Percentiles rank a stretch among this genome's conserved stretches.
Evolutionary conservation across 2,888 invertebrate genomes (phyloP).

Genomic region (Eupsilia transversa): DNA sequence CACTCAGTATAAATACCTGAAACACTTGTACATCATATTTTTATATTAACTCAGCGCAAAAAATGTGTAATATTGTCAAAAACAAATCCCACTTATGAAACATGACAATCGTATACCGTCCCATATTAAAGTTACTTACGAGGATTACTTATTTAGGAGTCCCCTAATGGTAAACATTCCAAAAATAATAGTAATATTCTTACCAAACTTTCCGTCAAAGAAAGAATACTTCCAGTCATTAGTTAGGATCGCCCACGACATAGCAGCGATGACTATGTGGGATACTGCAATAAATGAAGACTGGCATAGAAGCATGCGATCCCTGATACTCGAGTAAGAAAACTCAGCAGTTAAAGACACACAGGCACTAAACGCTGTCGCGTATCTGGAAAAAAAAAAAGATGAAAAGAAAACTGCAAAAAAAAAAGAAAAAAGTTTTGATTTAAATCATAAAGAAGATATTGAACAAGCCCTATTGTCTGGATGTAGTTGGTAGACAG

Average conservation of each 20-base stretch:
- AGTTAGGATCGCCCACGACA: slow-evolving; percentile 80
- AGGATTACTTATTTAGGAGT: too few species aligned
- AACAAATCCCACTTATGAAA: not conserved
- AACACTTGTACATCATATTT: not conserved
- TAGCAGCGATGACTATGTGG: slow-evolving; percentile 74
- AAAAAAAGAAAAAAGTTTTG: not conserved
- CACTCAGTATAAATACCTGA: not conserved
- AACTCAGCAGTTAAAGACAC: slow-evolving; percentile 80
- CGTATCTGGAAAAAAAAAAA: slow-evolving; percentile 74
- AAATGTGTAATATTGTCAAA: not conserved
- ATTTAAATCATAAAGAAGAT: not conserved
- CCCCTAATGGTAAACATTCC: not conserved
- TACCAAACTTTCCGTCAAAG: slow-evolving; percentile 78
- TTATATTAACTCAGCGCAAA: not conserved
- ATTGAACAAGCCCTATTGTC: not conserved
- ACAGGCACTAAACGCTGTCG: slow-evolving; percentile 78
- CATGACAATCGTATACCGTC: too few species aligned
- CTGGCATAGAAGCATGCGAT: slow-evolving; percentile 78
- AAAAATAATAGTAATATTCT: slow-evolving; percentile 36
- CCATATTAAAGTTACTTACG: too few species aligned
- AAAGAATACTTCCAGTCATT: slow-evolving; percentile 78
- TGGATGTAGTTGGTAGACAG: not conserved
- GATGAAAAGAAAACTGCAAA: not conserved
- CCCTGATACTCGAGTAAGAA: slow-evolving; percentile 80
- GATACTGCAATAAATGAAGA: slow-evolving; percentile 76